Conservation (phyloP, 2,888 invertebrate species). For the Caenorhabditis afra region DNA sequence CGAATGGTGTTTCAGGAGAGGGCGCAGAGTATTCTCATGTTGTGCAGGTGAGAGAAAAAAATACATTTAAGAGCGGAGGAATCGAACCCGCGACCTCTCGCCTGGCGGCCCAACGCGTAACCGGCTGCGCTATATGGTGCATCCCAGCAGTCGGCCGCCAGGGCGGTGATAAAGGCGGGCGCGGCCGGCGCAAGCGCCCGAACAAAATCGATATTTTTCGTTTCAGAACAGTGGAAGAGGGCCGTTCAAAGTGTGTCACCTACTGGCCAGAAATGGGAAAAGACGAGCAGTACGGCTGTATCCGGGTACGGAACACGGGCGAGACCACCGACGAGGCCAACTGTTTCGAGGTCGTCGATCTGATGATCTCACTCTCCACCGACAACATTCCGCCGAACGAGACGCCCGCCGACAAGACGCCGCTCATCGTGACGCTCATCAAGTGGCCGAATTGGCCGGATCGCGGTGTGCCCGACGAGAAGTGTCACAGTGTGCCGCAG, state of each 20-base stretch:
- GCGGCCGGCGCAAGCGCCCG: too few species aligned
- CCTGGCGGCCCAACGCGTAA: too few species aligned
- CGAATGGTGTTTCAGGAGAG: conserved; percentile 97
- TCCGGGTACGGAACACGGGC: conserved; percentile 60
- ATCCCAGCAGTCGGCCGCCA: too few species aligned
- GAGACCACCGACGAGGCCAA: conserved; percentile 61
- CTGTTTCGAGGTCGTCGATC: conserved; percentile 42
- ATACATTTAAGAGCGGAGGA: too few species aligned
- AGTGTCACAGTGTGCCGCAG: conserved; percentile 62
- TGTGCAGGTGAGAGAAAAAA: conserved; percentile 66
- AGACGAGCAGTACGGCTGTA: conserved; percentile 40
- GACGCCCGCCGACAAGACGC: conserved; percentile 35
- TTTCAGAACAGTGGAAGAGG: conserved; percentile 69
- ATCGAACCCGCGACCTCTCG: too few species aligned
- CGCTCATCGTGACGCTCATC: conserved; percentile 59
- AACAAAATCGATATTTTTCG: conserved; percentile 4
- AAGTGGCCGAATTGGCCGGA: conserved; percentile 73
- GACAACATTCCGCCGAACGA: conserved; percentile 37
- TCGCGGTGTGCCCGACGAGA: conserved; percentile 67
- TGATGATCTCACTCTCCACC: conserved; percentile 45
- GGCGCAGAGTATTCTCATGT: conserved; percentile 64
- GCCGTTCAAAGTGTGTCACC: conserved; percentile 64
- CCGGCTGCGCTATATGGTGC: too few species aligned
- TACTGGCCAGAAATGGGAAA: conserved; percentile 68
- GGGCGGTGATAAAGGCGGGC: too few species aligned